These are phyloP conservation scores for Platysternon megacephalum DNA, from an alignment of 2,113 vertebrate genomes.

Conservation along the genomic window DNA sequence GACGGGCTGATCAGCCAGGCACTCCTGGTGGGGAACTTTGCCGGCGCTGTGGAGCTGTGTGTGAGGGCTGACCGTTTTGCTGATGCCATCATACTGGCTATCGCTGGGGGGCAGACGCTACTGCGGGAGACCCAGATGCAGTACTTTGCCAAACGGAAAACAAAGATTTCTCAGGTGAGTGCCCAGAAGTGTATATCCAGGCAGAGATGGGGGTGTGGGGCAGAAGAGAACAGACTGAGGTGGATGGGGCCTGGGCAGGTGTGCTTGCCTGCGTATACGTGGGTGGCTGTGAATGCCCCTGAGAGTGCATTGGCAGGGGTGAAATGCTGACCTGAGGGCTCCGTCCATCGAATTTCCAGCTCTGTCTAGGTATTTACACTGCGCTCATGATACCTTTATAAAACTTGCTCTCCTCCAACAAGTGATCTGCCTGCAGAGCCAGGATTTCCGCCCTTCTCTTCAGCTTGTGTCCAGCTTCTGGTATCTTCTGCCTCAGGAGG, in stretches of 20 bases:
- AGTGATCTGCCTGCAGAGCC: background rate
- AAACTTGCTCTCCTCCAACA: background rate
- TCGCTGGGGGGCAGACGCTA: slow-evolving; percentile 88
- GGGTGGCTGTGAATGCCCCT: too few species aligned
- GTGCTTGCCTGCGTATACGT: background rate
- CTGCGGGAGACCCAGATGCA: slow-evolving; percentile 88
- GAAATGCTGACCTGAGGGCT: background rate
- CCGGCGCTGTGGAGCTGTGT: slow-evolving; percentile 90
- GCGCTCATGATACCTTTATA: background rate
- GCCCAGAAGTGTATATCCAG: background rate
- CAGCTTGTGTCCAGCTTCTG: background rate
- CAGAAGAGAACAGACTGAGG: background rate
- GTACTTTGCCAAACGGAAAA: slow-evolving; percentile 88
- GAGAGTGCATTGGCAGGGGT: background rate
- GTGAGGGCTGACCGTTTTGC: slow-evolving; percentile 87
- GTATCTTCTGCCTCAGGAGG: background rate
- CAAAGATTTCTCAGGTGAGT: slow-evolving; percentile 86
- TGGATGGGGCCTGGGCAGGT: background rate
- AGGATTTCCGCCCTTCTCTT: background rate
- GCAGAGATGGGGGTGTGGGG: background rate
- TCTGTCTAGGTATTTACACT: background rate
- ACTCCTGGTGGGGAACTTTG: slow-evolving; percentile 90
- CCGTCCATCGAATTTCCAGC: background rate
- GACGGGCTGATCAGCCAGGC: slow-evolving; percentile 93
- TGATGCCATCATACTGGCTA: slow-evolving; percentile 92